These are phyloP conservation scores for Tachuris rubrigastra DNA, from an alignment of 2,113 vertebrate species.

Conservation along the genomic window DNA sequence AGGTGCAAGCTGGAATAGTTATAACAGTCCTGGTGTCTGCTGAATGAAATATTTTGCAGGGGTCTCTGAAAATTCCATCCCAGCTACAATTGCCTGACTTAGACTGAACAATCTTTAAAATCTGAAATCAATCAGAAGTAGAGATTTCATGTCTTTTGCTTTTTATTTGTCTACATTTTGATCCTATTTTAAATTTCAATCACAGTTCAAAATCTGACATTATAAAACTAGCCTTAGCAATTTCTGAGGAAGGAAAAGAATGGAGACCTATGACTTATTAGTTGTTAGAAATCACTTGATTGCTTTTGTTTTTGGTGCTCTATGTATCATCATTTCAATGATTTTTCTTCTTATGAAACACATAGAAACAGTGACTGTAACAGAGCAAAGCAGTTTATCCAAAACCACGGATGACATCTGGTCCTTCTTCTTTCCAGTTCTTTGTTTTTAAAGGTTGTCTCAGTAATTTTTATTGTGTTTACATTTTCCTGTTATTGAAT, in stretches of 20 bases:
- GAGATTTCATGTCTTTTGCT: not conserved
- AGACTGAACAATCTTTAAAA: not conserved
- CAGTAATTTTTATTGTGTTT: not conserved
- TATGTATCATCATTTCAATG: not conserved
- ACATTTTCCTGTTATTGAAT: not conserved
- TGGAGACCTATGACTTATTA: not conserved
- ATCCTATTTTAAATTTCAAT: not conserved
- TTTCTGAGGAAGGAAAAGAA: not conserved
- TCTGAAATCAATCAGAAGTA: not conserved
- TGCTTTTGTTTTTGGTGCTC: not conserved
- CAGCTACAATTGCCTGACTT: not conserved
- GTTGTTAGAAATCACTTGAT: not conserved
- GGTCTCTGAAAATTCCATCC: not conserved
- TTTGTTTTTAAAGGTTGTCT: slow-evolving; percentile 15
- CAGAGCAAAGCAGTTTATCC: not conserved
- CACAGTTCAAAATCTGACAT: slow-evolving; percentile 13
- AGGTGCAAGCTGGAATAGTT: not conserved
- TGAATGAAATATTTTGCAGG: not conserved
- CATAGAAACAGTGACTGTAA: not conserved
- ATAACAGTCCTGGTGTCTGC: not conserved
- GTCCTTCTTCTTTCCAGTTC: not conserved
- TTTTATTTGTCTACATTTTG: not conserved
- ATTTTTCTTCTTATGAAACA: not conserved
- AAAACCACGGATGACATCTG: not conserved
- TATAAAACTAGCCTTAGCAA: not conserved